Conservation (phyloP, 2,797 vertebrate species). For the Phylloscopus collybita region DNA sequence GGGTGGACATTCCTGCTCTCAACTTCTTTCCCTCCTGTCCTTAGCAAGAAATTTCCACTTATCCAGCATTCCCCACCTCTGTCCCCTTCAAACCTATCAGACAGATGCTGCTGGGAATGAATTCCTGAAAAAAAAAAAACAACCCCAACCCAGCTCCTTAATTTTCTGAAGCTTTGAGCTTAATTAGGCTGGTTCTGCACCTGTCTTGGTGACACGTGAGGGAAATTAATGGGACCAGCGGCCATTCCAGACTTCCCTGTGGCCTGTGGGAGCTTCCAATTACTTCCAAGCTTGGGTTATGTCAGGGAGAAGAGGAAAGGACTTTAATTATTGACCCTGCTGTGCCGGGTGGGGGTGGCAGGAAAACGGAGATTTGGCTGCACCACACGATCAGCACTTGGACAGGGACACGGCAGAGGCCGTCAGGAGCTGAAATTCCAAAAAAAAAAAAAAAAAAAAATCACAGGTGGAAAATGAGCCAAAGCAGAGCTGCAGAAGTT, state of each 20-base stretch:
- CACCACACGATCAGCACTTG: not conserved
- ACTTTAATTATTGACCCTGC: constrained; percentile 57
- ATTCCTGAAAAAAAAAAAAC: not conserved
- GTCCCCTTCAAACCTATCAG: not conserved
- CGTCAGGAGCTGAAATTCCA: not conserved
- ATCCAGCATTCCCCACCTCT: not conserved
- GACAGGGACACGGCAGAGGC: not conserved
- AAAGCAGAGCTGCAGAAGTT: not conserved
- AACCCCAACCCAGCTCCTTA: not conserved
- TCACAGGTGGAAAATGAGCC: not conserved
- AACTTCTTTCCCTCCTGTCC: not conserved
- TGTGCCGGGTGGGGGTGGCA: not conserved
- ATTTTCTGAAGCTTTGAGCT: not conserved
- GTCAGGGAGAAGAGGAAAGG: constrained; percentile 7
- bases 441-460: not conserved
- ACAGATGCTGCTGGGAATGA: not conserved
- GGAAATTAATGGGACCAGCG: constrained; percentile 34
- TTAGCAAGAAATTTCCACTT: not conserved
- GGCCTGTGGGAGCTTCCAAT: constrained; percentile 21
- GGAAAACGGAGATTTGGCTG: not conserved
- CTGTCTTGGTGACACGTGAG: constrained; percentile 14
- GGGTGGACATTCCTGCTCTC: not conserved
- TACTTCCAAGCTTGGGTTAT: not conserved
- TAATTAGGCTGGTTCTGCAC: constrained; percentile 53
- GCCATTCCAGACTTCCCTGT: not conserved